phyloP scores from a whole-genome alignment of 2,888 invertebrate species.

The Caenorhabditis macrosperma region DNA sequence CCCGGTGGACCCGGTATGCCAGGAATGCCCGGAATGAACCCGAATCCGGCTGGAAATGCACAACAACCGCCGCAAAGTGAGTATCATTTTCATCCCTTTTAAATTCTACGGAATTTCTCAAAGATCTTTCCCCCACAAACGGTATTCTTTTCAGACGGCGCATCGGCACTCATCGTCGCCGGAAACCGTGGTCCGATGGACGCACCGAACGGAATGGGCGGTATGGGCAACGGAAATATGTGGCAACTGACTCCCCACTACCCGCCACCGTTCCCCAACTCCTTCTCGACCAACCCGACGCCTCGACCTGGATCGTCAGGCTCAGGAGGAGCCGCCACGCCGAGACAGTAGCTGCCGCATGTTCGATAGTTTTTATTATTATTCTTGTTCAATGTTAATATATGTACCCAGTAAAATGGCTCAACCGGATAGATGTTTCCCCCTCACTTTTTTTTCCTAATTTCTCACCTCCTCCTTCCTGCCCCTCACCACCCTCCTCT shows the following conservation, averaged over 20 bases:
- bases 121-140: too few species aligned
- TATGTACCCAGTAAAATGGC: not conserved
- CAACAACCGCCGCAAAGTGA: slow-evolving; percentile 24
- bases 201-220: not conserved
- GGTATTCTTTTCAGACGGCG: slow-evolving; percentile 1
- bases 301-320: not conserved
- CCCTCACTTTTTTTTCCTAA: not conserved
- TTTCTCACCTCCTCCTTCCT: too few species aligned
- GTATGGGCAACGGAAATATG: slow-evolving; percentile 17
- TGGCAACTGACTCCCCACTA: slow-evolving; percentile 53
- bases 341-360: not conserved
- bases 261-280: slow-evolving; percentile 37
- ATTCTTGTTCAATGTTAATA: not conserved
- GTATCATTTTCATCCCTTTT: too few species aligned
- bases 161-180: not conserved
- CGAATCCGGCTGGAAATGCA: not conserved
- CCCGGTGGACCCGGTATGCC: not conserved
- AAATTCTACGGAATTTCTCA: too few species aligned
- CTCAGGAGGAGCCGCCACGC: not conserved
- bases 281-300: not conserved
- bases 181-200: not conserved
- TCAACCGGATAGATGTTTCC: not conserved
- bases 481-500: not conserved
- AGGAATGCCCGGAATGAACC: not conserved
- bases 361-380: not conserved